Base-by-base conservation (phyloP, 2,113 vertebrate species). In the Ploceus nigricollis region DNA sequence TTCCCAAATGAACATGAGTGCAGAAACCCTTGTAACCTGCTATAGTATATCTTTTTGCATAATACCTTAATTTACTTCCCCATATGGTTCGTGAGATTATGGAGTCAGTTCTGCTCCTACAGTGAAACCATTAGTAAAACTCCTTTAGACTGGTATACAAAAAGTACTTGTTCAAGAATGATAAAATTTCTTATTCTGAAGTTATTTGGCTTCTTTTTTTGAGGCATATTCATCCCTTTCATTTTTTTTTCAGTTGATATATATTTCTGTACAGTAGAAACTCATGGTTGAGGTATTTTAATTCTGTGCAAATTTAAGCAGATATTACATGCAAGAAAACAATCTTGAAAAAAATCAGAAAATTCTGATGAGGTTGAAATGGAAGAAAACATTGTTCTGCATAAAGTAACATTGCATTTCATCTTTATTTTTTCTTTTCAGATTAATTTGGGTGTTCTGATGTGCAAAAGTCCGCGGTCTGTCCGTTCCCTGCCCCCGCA, bases 401-500 rank as follows among this genome's bases (percentile, higher is more conserved):
- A 78, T 47, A 56, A 91, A 94, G 31, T 54, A 77, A 33, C 11
- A 77, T 61, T 88, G 31, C 60, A 86, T 81, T 86, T 92, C 9
- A 73, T 65, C 25, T 76, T 75, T 69, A 4, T 64, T 81, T 90
- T 84, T 75, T 48, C 16, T 88, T 80, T 80, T 66, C 40, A 73
- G 39, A 72, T 86, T 77, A 70, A 73, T 90, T 77, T 86, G 56
- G 13, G 21, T 90, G 30, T 70, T 93, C 56, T 79, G 66, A 72
- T 61, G 31, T 65, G 47, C 57, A 58, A 66, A 94, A 82, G 58
- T 60, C 37, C 56, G 28, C 5, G 12, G 14, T 31, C 44, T 0
- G 0, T 39, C 51, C 0, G 0, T 10, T 44, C 15, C 23, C 14
- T 4, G 6, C 5, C 5, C 27, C 6, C 7, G 16, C 20, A 0